A percentile compares a stretch with the other conserved stretches of the same genome.
Evolutionary conservation across 2,797 vertebrate genomes (phyloP).

Genomic region (Sorex maritimensis): DNA sequence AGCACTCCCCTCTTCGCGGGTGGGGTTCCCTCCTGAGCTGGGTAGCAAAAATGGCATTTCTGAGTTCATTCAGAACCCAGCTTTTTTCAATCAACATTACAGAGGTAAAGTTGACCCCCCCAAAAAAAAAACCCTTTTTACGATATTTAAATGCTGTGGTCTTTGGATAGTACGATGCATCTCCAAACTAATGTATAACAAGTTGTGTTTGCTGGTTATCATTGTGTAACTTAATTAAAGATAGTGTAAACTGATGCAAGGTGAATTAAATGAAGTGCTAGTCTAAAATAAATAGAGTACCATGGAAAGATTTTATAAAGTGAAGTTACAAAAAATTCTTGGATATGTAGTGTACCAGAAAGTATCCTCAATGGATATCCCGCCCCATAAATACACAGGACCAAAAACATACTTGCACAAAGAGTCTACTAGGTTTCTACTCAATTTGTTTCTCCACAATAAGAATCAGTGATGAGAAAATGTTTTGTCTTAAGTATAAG

Average conservation of each 20-base stretch:
- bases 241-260: neutral
- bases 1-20: too few relatives aligned
- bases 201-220: neutral
- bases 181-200: neutral
- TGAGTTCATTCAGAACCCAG: too few relatives aligned
- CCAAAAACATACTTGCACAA: neutral
- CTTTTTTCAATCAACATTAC: neutral
- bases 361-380: neutral
- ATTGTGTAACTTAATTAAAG: neutral
- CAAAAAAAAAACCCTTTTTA: neutral
- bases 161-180: neutral
- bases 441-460: neutral
- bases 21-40: too few relatives aligned
- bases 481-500: neutral
- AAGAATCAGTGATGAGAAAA: neutral
- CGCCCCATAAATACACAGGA: neutral
- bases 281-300: slow-evolving; percentile 3
- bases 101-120: neutral
- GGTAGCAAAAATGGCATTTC: too few relatives aligned
- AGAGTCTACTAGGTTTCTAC: neutral
- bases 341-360: neutral
- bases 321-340: neutral
- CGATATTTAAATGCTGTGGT: neutral
- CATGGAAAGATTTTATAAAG: neutral
- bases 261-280: neutral